A percentile compares a stretch with the other conserved stretches of the same genome.
Evolutionary conservation across 1,140 invertebrate species (phyloP).

Genomic region (Calephelis nemesis): DNA sequence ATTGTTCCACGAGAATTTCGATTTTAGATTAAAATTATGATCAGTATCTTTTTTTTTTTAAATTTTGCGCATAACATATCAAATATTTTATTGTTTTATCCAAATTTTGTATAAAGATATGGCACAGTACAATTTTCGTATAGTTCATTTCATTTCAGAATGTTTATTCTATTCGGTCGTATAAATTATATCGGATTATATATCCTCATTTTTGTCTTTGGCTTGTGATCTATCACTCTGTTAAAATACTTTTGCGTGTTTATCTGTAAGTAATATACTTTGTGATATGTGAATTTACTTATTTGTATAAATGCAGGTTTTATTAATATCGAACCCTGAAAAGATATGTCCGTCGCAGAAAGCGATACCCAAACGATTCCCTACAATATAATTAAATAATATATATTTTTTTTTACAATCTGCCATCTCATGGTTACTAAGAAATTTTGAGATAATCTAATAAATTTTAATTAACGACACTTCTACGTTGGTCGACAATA

Average conservation of each 20-base stretch:
- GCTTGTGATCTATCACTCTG: constrained; percentile 74
- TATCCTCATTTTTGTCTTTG: constrained; percentile 68
- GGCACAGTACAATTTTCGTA: constrained; percentile 54
- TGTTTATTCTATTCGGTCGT: constrained; percentile 34
- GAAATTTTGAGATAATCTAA: constrained; percentile 72
- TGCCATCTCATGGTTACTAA: constrained; percentile 75
- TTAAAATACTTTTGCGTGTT: constrained; percentile 51
- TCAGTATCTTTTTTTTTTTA: neutral
- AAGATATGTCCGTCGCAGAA: constrained; percentile 63
- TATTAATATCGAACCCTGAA: constrained; percentile 59
- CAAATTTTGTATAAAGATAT: constrained; percentile 44
- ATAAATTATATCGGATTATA: constrained; percentile 17
- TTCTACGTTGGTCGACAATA: constrained; percentile 77
- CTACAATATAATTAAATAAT: constrained; percentile 75
- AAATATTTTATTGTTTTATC: neutral
- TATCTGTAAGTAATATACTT: constrained; percentile 38
- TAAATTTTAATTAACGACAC: constrained; percentile 76
- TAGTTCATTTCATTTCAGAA: constrained; percentile 43
- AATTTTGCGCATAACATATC: constrained; percentile 3
- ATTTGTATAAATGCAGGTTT: constrained; percentile 38
- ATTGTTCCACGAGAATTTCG: constrained; percentile 12
- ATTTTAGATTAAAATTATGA: neutral
- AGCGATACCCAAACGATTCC: constrained; percentile 67
- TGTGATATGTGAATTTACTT: constrained; percentile 68
- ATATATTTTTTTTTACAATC: constrained; percentile 72